phyloP scores from a whole-genome alignment of 2,797 vertebrate species.

The Avahi laniger region DNA sequence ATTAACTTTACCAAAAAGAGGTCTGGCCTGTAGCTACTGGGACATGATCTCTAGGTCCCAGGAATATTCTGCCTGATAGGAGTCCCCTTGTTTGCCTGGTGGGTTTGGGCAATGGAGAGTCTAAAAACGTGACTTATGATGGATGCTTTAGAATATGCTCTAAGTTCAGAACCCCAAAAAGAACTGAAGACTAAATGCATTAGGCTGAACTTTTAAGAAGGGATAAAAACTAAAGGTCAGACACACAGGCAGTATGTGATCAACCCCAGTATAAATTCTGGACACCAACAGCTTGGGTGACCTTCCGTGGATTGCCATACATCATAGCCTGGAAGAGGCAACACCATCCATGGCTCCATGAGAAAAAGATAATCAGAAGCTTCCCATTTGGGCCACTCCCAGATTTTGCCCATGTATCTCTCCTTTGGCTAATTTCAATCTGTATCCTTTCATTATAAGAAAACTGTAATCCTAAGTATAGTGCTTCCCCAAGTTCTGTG shows the following conservation, averaged over 20 bases:
- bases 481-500: neutral
- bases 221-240: neutral
- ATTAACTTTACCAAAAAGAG: neutral
- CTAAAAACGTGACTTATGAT: neutral
- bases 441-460: neutral
- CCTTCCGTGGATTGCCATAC: neutral
- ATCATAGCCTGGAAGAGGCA: neutral
- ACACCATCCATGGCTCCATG: neutral
- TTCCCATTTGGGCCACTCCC: neutral
- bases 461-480: neutral
- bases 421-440: neutral
- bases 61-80: neutral
- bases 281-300: neutral
- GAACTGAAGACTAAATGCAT: neutral
- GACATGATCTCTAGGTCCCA: neutral
- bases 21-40: neutral
- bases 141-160: neutral
- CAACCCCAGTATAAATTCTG: neutral
- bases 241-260: neutral
- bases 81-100: neutral
- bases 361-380: neutral
- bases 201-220: neutral
- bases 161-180: neutral
- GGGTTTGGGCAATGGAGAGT: neutral
- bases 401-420: neutral